phyloP scores from a whole-genome alignment of 2,797 vertebrate genomes.

The Cygnus olor region DNA sequence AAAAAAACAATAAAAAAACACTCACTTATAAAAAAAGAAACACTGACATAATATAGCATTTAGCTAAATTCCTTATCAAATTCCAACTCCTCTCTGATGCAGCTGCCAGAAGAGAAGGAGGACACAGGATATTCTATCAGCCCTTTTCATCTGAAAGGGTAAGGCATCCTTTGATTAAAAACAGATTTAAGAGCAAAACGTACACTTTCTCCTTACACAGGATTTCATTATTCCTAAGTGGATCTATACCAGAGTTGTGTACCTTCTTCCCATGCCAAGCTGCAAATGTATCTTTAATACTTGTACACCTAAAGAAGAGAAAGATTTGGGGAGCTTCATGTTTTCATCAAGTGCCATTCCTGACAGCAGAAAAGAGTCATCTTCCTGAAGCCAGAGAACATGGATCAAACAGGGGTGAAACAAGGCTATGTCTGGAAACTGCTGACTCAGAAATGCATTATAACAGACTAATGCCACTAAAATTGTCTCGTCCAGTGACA shows the following conservation, averaged over 20 bases:
- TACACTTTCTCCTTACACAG: neutral
- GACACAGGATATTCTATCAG: accelerated
- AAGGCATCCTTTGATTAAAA: neutral
- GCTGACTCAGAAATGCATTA: neutral
- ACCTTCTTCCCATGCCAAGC: neutral
- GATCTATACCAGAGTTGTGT: neutral
- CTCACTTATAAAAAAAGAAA: no score
- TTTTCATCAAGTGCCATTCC: neutral
- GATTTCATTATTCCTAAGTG: neutral
- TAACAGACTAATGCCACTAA: neutral
- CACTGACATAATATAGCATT: no score
- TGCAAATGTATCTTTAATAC: neutral
- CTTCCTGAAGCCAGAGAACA: neutral
- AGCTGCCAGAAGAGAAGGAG: neutral
- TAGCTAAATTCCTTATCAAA: neutral
- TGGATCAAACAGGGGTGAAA: neutral
- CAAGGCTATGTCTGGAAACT: neutral
- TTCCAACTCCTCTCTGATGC: neutral
- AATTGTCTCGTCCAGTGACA: neutral
- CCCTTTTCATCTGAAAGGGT: neutral
- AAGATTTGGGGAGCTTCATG: neutral
- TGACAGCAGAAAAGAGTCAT: neutral
- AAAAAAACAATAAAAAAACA: no score
- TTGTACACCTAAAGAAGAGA: neutral
- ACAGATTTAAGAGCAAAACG: neutral